phyloP scores from a whole-genome alignment of 2,888 invertebrate genomes.

The Gymnosoma rotundatum region DNA sequence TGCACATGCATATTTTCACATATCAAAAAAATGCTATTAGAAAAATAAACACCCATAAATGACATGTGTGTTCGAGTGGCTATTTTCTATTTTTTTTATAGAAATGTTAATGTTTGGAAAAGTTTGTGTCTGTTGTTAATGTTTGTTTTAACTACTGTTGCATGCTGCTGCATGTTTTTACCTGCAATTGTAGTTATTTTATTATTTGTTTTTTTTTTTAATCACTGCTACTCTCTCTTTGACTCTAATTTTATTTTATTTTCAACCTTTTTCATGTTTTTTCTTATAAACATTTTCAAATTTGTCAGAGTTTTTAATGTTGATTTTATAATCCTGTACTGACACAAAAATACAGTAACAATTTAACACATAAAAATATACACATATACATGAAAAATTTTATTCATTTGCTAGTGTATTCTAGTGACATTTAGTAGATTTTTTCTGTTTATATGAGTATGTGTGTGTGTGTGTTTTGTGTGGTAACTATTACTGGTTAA shows the following conservation, averaged over 20 bases:
- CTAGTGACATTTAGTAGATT: constrained; percentile 32
- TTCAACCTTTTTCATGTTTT: constrained; percentile 56
- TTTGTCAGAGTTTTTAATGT: constrained; percentile 35
- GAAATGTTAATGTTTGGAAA: background rate
- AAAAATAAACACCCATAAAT: background rate
- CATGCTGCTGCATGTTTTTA: constrained; percentile 37
- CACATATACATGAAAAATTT: background rate
- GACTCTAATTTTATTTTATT: background rate
- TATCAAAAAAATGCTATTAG: constrained; percentile 5
- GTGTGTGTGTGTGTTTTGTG: background rate
- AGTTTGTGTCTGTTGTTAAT: background rate
- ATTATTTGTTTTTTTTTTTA: constrained; percentile 47
- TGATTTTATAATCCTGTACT: constrained; percentile 14
- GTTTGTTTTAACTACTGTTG: constrained; percentile 44
- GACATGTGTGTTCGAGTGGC: constrained; percentile 30
- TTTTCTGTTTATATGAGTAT: background rate
- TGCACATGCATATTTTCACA: background rate
- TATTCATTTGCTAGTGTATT: background rate
- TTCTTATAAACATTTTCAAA: constrained; percentile 30
- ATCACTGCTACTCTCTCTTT: background rate
- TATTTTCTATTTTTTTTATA: background rate
- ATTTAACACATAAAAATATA: background rate
- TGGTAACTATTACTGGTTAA: constrained; percentile 36
- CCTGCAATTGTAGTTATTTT: constrained; percentile 45
- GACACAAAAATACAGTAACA: background rate